These are phyloP conservation scores for Eulemur mongoz DNA, from an alignment of 2,797 vertebrate genomes.

Conservation along the genomic window DNA sequence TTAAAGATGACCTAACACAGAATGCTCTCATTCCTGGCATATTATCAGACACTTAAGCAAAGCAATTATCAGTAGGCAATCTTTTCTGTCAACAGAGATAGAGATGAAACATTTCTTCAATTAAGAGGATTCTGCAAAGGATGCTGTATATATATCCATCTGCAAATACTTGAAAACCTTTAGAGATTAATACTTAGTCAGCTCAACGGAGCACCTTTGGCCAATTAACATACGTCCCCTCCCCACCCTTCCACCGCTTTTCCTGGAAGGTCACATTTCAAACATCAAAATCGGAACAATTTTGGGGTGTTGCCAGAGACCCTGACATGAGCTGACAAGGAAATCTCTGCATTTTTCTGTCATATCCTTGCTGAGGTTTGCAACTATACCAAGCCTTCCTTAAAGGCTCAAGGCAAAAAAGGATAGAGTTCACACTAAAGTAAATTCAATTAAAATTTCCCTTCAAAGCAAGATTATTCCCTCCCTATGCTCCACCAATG, in stretches of 20 bases:
- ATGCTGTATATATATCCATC: slow-evolving; percentile 68
- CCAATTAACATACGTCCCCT: neutral
- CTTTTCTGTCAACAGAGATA: slow-evolving; percentile 86
- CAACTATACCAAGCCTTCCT: neutral
- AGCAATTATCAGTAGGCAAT: slow-evolving; percentile 88
- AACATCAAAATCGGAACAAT: neutral
- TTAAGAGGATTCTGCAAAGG: slow-evolving; percentile 79
- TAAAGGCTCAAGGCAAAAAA: neutral
- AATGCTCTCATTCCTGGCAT: slow-evolving; percentile 87
- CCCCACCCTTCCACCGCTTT: neutral
- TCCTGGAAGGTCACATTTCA: slow-evolving; percentile 37
- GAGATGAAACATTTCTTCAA: slow-evolving; percentile 83
- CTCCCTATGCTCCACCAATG: neutral
- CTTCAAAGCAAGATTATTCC: slow-evolving; percentile 52
- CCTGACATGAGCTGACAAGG: neutral
- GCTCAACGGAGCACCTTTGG: slow-evolving; percentile 46
- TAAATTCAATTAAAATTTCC: slow-evolving; percentile 43
- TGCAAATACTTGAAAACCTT: slow-evolving; percentile 77
- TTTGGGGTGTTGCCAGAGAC: neutral
- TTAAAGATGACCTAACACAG: slow-evolving; percentile 88
- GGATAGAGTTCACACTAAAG: slow-evolving; percentile 29
- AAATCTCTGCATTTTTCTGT: slow-evolving; percentile 45
- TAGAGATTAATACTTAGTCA: slow-evolving; percentile 53
- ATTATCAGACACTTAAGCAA: slow-evolving; percentile 88
- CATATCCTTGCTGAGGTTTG: neutral